Evolutionary conservation across 2,797 vertebrate genomes (phyloP), one percentile per base, ranked within the genome.

Genomic region (Cygnus olor): DNA sequence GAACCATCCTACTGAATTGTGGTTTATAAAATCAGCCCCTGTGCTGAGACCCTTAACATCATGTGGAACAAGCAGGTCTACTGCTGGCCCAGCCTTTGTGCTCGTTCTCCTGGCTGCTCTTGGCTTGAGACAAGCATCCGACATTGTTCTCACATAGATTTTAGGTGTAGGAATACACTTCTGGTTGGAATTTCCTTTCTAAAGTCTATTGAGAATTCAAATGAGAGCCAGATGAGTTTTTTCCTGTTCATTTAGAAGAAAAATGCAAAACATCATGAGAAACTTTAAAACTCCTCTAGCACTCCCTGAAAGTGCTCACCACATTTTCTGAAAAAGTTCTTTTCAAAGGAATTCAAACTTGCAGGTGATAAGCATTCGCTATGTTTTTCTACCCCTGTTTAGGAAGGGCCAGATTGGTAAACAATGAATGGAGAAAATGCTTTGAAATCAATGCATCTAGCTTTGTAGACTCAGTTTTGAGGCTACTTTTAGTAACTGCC

Each of bases 141-240:
- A 57, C 61, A 89, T 92, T 36, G 4, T 92, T 97, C 80, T 90
- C 95, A 96, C 30, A 17, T 90, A 93, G 84, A 94, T 94, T 82
- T 78, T 95, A 95, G 80, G 84, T 94, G 58, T 47, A 85, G 91
- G 93, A 95, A 95, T 95, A 97, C 91, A 93, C 61, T 95, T 96
- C 71, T 93, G 56, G n/a, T 96, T 97, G 95, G 96, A 97, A 97
- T 97, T 97, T 97, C 96, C 97, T 97, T 96, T 96, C 88, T 90
- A 38, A 96, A 95, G 45, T 93, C 96, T 93, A 45, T 14, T 96
- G 97, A 97, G 97, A 96, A 91, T 97, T 96, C 66, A 97, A 84
- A 98, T 97, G 83, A 93, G 94, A 97, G 95, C 91, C 97, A 97
- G 96, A 96, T 96, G 97, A 96, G 82, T 72, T 95, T 83, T 86